A percentile compares a stretch with the other conserved stretches of the same genome.
These are phyloP conservation scores for Urophycis tenuis DNA, from an alignment of 2,797 vertebrate species.

Conservation along the genomic window DNA sequence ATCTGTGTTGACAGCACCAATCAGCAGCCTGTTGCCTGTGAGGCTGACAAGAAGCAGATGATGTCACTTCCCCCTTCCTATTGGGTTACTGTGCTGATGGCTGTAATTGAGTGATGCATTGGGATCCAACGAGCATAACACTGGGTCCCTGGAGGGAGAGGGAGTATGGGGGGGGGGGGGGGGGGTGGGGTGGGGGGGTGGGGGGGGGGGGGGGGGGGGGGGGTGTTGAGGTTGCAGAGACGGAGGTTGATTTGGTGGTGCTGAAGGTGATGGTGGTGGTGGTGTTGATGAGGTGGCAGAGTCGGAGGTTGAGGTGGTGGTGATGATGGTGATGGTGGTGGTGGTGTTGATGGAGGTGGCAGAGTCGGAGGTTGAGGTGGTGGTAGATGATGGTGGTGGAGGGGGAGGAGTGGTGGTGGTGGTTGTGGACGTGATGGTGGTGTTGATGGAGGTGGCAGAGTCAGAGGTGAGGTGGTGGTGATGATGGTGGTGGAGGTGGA, in stretches of 20 bases:
- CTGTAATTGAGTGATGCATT: constrained; percentile 64
- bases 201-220: no score
- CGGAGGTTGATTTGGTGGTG: no score
- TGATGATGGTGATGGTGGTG: constrained; percentile 43
- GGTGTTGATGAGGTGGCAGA: no score
- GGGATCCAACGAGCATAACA: constrained; percentile 55
- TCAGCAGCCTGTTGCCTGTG: constrained; percentile 53
- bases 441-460: no score
- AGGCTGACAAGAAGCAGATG: constrained; percentile 55
- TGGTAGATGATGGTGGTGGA: no score
- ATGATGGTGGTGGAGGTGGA: not conserved
- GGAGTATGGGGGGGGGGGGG: constrained; percentile 14
- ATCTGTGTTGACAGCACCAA: constrained; percentile 42
- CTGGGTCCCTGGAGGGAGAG: constrained; percentile 45
- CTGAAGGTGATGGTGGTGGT: no score
- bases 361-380: not conserved
- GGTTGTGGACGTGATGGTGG: no score
- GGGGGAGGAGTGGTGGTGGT: no score
- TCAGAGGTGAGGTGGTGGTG: no score
- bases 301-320: no score
- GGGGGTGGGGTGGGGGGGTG: no score
- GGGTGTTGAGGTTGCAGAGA: no score
- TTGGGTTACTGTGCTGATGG: constrained; percentile 62
- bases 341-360: constrained; percentile 27
- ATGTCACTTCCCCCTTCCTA: constrained; percentile 61